Conservation (phyloP, 2,888 invertebrate genomes). For the Thysanoteuthis rhombus region DNA sequence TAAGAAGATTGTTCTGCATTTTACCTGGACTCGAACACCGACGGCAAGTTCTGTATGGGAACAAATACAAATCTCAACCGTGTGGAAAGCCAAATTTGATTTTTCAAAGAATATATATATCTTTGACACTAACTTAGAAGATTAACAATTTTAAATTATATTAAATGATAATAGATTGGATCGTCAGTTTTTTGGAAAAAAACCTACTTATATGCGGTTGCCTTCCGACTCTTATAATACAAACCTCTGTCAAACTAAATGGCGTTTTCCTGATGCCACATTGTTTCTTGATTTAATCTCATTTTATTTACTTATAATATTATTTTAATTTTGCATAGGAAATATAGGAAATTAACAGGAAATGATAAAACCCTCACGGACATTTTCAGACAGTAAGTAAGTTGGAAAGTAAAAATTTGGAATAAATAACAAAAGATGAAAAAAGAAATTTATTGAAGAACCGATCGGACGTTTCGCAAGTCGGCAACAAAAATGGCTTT, state of each 20-base stretch:
- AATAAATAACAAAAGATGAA: background rate
- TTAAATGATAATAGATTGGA: background rate
- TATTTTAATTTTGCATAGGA: background rate
- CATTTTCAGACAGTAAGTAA: background rate
- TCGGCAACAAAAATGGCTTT: background rate
- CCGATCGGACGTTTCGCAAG: too few relatives aligned
- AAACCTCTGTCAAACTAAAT: background rate
- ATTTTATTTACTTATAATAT: background rate
- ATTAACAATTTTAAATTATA: too few relatives aligned
- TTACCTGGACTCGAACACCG: too few relatives aligned
- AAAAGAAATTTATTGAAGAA: background rate
- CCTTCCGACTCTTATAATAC: background rate
- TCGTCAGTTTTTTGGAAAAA: background rate
- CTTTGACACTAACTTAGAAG: too few relatives aligned
- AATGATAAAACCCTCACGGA: background rate
- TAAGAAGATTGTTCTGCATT: too few relatives aligned
- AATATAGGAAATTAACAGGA: constrained; percentile 12
- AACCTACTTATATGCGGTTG: background rate
- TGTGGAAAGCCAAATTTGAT: too few relatives aligned
- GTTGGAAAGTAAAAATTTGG: background rate
- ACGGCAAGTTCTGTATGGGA: too few relatives aligned
- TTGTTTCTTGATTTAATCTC: too few relatives aligned
- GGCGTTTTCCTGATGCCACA: background rate
- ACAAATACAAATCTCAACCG: too few relatives aligned
- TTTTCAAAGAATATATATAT: too few relatives aligned